Percentiles rank a stretch among this genome's conserved stretches.
Evolutionary conservation across 1,140 invertebrate species (phyloP).

Genomic region (Ectropis grisescens): DNA sequence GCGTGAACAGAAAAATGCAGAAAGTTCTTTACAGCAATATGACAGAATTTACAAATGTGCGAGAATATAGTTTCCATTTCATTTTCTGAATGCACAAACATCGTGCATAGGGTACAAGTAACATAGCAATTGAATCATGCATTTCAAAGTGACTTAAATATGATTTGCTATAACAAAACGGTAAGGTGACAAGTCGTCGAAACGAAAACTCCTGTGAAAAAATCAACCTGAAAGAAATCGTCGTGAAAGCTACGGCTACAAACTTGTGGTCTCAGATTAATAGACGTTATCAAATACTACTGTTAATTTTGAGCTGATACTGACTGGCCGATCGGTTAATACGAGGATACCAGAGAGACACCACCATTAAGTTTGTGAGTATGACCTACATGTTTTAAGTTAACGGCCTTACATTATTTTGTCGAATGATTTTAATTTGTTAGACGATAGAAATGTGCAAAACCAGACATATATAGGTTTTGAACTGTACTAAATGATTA

Average conservation of each 20-base stretch:
- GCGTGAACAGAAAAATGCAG: conserved; percentile 55
- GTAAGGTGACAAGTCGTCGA: conserved; percentile 5
- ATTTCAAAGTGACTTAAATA: conserved; percentile 1
- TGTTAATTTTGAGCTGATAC: conserved; percentile 59
- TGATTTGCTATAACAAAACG: conserved; percentile 5
- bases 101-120: conserved; percentile 25
- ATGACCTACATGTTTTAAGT: conserved; percentile 26
- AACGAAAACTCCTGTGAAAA: conserved; percentile 19
- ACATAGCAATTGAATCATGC: conserved; percentile 15
- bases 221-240: conserved; percentile 48
- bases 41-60: conserved; percentile 32
- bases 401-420: conserved; percentile 45
- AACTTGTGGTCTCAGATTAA: conserved; percentile 65
- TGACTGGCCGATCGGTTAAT: conserved; percentile 53
- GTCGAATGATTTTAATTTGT: conserved; percentile 20
- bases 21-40: conserved; percentile 32
- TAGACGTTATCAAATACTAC: conserved; percentile 54
- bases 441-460: conserved; percentile 26
- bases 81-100: conserved; percentile 27
- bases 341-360: conserved; percentile 56
- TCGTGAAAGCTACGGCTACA: conserved; percentile 37
- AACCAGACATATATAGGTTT: conserved; percentile 52
- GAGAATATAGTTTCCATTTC: conserved; percentile 21
- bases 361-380: conserved; percentile 33
- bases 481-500: conserved; percentile 15